A percentile compares a stretch with the other conserved stretches of the same genome.
Conservation (phyloP, 2,113 vertebrate species). For the Salvelinus sp. region DNA sequence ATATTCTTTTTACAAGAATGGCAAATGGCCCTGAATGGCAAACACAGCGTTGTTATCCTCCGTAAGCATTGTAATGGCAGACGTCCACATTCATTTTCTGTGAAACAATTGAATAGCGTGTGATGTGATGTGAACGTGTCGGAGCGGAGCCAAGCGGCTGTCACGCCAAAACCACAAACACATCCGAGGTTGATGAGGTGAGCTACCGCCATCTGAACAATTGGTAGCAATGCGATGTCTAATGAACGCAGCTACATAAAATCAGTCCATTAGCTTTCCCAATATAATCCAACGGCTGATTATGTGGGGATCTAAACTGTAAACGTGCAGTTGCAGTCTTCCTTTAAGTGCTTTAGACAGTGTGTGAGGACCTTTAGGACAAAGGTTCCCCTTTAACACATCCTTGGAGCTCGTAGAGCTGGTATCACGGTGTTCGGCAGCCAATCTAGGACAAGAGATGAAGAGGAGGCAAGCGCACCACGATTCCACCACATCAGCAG, state of each 20-base stretch:
- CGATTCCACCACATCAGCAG: not conserved
- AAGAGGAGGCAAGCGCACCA: not conserved
- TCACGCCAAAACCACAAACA: not conserved
- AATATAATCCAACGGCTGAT: not conserved
- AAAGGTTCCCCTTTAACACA: not conserved
- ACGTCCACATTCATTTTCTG: not conserved
- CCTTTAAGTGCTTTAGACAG: not conserved
- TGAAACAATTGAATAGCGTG: not conserved
- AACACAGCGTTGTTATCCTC: conserved; percentile 18
- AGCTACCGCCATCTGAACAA: not conserved
- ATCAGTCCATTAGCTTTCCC: conserved; percentile 5
- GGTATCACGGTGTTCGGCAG: not conserved
- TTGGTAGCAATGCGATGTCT: not conserved
- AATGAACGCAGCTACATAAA: not conserved
- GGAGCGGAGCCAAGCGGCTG: not conserved
- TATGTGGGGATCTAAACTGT: not conserved
- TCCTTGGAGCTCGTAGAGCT: not conserved
- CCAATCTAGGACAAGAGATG: not conserved
- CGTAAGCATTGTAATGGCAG: conserved; percentile 11
- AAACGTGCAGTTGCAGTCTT: not conserved
- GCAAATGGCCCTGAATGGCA: not conserved
- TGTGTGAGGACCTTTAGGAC: not conserved
- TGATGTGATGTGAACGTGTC: not conserved
- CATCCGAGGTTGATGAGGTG: conserved; percentile 9
- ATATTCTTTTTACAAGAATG: conserved; percentile 30